A percentile compares a stretch with the other conserved stretches of the same genome.
phyloP scores from a whole-genome alignment of 1,140 invertebrate species.

The Polypedilum vanderplanki region DNA sequence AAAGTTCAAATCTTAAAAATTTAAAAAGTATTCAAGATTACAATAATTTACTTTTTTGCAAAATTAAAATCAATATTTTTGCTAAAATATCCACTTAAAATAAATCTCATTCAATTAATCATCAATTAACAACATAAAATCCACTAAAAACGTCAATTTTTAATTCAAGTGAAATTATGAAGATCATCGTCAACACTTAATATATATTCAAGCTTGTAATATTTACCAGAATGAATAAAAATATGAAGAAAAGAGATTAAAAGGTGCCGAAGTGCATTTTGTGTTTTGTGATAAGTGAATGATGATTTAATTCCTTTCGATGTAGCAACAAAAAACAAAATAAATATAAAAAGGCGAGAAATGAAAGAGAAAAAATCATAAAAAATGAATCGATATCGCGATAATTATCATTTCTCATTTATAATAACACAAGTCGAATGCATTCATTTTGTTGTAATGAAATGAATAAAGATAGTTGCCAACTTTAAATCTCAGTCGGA shows the following conservation, averaged over 20 bases:
- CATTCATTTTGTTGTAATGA: neutral
- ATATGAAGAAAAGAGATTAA: neutral
- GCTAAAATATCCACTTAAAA: no score
- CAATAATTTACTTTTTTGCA: no score
- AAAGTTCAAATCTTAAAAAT: no score
- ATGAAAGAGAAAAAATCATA: neutral
- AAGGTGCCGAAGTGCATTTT: neutral
- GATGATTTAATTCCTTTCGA: constrained; percentile 25
- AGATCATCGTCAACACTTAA: neutral
- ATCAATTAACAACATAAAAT: neutral
- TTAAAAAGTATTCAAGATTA: no score
- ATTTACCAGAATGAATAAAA: neutral
- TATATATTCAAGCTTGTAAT: no score
- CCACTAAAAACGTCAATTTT: constrained; percentile 2
- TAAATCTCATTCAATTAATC: no score
- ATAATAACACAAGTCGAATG: neutral
- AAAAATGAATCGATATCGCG: neutral
- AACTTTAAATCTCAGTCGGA: neutral
- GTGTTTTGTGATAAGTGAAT: neutral
- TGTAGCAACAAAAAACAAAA: neutral
- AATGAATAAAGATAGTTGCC: neutral
- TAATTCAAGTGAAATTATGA: neutral
- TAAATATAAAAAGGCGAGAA: neutral
- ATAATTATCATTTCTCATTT: constrained; percentile 8
- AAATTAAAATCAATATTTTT: no score